Evolutionary conservation across 2,797 vertebrate species (phyloP).

Genomic region (Notolabrus celidotus): DNA sequence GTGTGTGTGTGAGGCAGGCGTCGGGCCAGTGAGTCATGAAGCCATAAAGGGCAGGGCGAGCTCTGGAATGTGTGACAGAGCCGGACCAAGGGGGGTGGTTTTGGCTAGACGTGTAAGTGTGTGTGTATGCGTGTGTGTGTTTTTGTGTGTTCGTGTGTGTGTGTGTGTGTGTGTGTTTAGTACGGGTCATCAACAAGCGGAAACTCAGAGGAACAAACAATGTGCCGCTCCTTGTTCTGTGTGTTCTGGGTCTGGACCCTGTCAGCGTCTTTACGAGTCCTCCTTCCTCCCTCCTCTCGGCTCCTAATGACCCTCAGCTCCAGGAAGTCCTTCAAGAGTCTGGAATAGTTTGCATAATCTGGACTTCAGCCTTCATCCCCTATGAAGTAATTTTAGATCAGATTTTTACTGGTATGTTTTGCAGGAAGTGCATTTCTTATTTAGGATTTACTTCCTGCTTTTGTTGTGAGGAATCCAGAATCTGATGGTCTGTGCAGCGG

Average conservation of each 20-base stretch:
- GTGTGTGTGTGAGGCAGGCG: conserved; percentile 33
- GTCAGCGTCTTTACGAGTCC: conserved; percentile 34
- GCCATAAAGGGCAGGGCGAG: conserved; percentile 63
- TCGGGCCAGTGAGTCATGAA: conserved; percentile 61
- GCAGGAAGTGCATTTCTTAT: not conserved
- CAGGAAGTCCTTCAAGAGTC: conserved; percentile 43
- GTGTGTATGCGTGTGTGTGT: conserved; percentile 35
- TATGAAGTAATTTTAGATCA: not conserved
- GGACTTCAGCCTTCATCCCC: not conserved
- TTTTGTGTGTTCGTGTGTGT: conserved; percentile 21
- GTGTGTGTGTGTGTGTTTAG: conserved; percentile 28
- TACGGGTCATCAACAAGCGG: conserved; percentile 66
- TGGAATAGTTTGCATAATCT: not conserved
- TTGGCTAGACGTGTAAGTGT: conserved; percentile 8
- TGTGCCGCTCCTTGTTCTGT: conserved; percentile 24
- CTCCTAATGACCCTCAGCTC: conserved; percentile 16
- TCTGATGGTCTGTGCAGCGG: no score
- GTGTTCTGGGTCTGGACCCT: conserved; percentile 37
- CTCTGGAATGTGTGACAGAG: conserved; percentile 76
- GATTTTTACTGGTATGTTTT: not conserved
- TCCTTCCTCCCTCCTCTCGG: not conserved
- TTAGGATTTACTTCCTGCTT: not conserved
- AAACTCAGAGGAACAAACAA: conserved; percentile 74
- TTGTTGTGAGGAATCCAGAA: no score
- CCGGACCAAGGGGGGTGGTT: conserved; percentile 17